Evolutionary conservation across 2,888 invertebrate species (phyloP).

Genomic region (Nesidiocoris tenuis): DNA sequence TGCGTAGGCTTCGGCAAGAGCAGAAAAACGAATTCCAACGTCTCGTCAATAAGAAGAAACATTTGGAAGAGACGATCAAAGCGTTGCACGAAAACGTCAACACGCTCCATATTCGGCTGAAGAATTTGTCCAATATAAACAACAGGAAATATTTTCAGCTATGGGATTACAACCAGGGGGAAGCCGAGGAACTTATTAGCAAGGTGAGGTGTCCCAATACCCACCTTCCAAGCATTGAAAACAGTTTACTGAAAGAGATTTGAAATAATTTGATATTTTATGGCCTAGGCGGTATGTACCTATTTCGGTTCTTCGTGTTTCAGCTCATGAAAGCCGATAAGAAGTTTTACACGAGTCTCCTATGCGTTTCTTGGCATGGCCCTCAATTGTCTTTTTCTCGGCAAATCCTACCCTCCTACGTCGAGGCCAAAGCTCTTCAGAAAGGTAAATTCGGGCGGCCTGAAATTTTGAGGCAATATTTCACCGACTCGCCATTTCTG

Average conservation of each 20-base stretch:
- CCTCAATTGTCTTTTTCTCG: slow-evolving; percentile 57
- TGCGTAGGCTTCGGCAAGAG: slow-evolving; percentile 64
- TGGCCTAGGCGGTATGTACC: too few relatives aligned
- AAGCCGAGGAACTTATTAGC: slow-evolving; percentile 56
- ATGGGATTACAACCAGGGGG: slow-evolving; percentile 64
- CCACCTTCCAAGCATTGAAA: too few relatives aligned
- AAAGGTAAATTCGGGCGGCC: too few relatives aligned
- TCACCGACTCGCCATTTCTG: too few relatives aligned
- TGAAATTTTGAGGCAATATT: too few relatives aligned
- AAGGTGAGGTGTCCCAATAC: slow-evolving; percentile 25
- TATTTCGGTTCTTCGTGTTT: background rate
- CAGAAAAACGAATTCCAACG: slow-evolving; percentile 58
- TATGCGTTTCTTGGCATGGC: slow-evolving; percentile 57
- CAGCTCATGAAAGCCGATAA: slow-evolving; percentile 62
- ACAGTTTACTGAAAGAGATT: too few relatives aligned
- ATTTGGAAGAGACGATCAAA: slow-evolving; percentile 67
- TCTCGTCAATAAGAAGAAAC: slow-evolving; percentile 66
- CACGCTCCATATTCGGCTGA: slow-evolving; percentile 69
- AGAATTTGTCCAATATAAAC: slow-evolving; percentile 65
- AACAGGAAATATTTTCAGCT: slow-evolving; percentile 64
- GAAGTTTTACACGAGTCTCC: slow-evolving; percentile 63
- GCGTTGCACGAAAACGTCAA: slow-evolving; percentile 67
- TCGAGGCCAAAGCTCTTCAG: slow-evolving; percentile 46
- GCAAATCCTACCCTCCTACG: slow-evolving; percentile 58
- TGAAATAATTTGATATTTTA: too few relatives aligned